phyloP scores from a whole-genome alignment of 2,113 vertebrate species.

The Charina bottae region DNA sequence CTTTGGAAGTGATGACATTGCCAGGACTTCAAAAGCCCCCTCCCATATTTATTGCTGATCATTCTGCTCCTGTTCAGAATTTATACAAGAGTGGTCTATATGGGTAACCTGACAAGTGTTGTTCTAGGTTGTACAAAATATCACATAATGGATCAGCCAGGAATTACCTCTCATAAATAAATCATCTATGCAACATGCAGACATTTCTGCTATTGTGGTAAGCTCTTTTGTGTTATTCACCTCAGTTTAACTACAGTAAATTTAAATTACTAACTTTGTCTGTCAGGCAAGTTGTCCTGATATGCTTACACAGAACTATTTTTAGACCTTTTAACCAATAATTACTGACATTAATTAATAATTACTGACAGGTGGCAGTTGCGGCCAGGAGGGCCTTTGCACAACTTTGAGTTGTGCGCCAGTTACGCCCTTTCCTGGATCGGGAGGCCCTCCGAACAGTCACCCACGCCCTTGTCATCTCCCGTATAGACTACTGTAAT shows the following conservation, averaged over 20 bases:
- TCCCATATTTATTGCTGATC: not conserved
- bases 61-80: not conserved
- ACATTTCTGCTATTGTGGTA: not conserved
- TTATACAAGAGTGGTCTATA: not conserved
- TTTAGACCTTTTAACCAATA: not conserved
- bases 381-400: too few species aligned
- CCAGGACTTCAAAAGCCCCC: not conserved
- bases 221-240: not conserved
- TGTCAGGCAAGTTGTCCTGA: not conserved
- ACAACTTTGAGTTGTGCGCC: too few species aligned
- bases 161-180: not conserved
- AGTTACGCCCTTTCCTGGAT: too few species aligned
- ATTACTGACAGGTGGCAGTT: too few species aligned
- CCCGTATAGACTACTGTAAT: too few species aligned
- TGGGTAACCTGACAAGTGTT: not conserved
- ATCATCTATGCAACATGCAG: not conserved
- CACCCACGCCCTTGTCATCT: too few species aligned
- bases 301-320: not conserved
- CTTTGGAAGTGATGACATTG: not conserved
- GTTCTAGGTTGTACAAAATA: not conserved
- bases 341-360: not conserved
- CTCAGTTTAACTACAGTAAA: not conserved
- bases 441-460: too few species aligned
- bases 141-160: not conserved
- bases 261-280: not conserved